Evolutionary conservation across 2,888 invertebrate species (phyloP), one percentile per base, ranked within the genome.

Genomic region (Lissonota sp.): DNA sequence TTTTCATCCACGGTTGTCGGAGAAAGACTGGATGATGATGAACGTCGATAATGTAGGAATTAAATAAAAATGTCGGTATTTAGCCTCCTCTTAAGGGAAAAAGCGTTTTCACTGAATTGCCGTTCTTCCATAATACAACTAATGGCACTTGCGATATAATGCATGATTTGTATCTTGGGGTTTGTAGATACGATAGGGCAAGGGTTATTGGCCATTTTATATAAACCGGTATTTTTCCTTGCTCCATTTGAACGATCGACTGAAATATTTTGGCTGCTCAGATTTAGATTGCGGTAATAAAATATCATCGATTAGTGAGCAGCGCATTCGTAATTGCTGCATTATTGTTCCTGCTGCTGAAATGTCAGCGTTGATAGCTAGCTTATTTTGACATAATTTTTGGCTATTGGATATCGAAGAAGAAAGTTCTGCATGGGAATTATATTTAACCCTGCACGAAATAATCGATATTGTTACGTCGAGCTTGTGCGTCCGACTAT

Each of bases 141-240:
- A n/a, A n/a, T n/a, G n/a, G n/a, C n/a, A n/a, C n/a, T n/a, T n/a
- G n/a, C n/a, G n/a, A n/a, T n/a, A n/a, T n/a, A n/a, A n/a, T n/a
- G n/a, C n/a, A n/a, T n/a, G n/a, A n/a, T n/a, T n/a, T n/a, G n/a
- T n/a, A n/a, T n/a, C n/a, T n/a, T n/a, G n/a, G n/a, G n/a, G n/a
- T n/a, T n/a, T n/a, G n/a, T n/a, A n/a, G n/a, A n/a, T 85, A 84
- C 58, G 79, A 58, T 44, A 77, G 81, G 51, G 71, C 66, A 39
- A 55, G 51, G 10, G 78, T 84, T 46, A 71, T 83, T 12, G 78
- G 80, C 39, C 12, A 75, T 53, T 80, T 82, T 1, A 69, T 64
- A 53, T 26, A 66, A 39, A 49, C 79, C 46, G 74, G 7, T 79
- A 74, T 62, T 84, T 80, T 72, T 73, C 53, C 39, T 72, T 76